Evolutionary conservation across 2,888 invertebrate species (phyloP).

Genomic region (Cloeon dipterum): DNA sequence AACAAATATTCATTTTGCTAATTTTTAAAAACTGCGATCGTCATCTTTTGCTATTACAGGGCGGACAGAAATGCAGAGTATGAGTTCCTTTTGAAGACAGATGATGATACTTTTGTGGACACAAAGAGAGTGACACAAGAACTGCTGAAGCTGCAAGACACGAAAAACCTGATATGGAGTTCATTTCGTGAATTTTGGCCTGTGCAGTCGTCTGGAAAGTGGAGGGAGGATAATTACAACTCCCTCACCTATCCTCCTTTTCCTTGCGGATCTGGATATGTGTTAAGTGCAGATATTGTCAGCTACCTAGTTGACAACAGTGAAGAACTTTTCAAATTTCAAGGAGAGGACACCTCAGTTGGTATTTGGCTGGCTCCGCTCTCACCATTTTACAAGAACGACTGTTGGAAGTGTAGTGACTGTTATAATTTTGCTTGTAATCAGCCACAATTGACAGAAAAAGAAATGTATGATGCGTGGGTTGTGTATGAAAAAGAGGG

Average conservation of each 20-base stretch:
- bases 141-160: constrained; percentile 4
- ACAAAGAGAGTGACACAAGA: constrained; percentile 8
- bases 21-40: too few relatives aligned
- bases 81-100: constrained; percentile 11
- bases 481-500: too few relatives aligned
- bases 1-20: neutral
- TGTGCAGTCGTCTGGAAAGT: constrained; percentile 11
- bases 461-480: constrained; percentile 7
- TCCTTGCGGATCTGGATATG: constrained; percentile 12
- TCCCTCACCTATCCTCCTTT: constrained; percentile 11
- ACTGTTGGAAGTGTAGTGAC: neutral
- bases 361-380: constrained; percentile 11
- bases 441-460: constrained; percentile 4
- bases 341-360: constrained; percentile 11
- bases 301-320: constrained; percentile 7
- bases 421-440: constrained; percentile 6
- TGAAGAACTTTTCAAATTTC: constrained; percentile 3
- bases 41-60: constrained; percentile 9
- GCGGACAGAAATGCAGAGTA: constrained; percentile 7
- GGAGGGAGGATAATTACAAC: constrained; percentile 10
- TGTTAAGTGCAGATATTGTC: constrained; percentile 8
- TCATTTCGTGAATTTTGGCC: constrained; percentile 11
- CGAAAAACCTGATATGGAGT: constrained; percentile 10
- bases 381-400: constrained; percentile 5
- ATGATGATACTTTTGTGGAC: constrained; percentile 13